phyloP scores from a whole-genome alignment of 2,113 vertebrate species.

The Sinocyclocheilus maitianheensis region DNA sequence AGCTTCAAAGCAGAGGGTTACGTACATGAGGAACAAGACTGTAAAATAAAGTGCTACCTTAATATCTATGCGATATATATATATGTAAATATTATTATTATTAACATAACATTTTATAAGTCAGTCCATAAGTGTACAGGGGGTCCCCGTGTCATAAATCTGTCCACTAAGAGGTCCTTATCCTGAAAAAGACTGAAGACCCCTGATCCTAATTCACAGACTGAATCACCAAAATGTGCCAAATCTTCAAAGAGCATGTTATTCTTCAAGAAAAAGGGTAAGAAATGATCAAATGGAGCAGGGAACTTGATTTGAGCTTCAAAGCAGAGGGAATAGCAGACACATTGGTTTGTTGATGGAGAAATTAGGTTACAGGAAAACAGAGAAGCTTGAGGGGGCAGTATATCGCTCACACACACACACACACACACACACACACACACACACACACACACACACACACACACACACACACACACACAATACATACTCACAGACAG shows the following conservation, averaged over 20 bases:
- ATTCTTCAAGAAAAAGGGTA: not conserved
- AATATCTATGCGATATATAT: not conserved
- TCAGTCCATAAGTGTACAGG: not conserved
- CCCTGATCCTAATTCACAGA: not conserved
- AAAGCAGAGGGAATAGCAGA: conserved; percentile 38
- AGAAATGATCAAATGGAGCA: conserved; percentile 41
- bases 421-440: too few species aligned
- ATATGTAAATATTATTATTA: not conserved
- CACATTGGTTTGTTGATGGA: conserved; percentile 42
- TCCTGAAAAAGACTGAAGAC: not conserved
- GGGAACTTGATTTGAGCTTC: conserved; percentile 38
- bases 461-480: not conserved
- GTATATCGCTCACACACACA: conserved; percentile 1
- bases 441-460: too few species aligned
- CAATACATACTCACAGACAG: not conserved
- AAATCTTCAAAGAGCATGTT: conserved; percentile 36
- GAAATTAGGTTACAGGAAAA: conserved; percentile 57
- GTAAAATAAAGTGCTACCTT: not conserved
- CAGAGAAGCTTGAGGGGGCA: conserved; percentile 31
- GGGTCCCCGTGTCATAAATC: not conserved
- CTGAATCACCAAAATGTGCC: not conserved
- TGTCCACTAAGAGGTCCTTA: not conserved
- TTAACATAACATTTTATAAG: not conserved
- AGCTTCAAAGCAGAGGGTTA: too few species aligned
- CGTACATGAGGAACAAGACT: too few species aligned